Evolutionary conservation across 2,113 vertebrate species (phyloP).

Genomic region (Nibea albiflora): DNA sequence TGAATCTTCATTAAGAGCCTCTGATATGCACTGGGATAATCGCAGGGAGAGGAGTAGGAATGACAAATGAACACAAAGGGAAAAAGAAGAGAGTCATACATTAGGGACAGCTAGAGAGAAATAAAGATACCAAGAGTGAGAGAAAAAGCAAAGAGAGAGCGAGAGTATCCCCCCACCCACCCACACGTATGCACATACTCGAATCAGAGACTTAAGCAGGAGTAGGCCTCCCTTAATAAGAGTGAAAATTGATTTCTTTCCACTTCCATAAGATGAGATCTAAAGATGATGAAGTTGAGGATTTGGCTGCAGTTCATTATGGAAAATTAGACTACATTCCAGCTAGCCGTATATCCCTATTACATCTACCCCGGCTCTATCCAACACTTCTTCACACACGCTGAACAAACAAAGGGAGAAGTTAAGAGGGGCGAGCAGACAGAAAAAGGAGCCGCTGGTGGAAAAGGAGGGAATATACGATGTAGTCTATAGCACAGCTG

Average conservation of each 20-base stretch:
- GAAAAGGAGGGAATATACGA: constrained; percentile 10
- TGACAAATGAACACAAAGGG: constrained; percentile 82
- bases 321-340: constrained; percentile 75
- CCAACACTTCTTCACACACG: constrained; percentile 64
- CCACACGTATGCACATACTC: constrained; percentile 60
- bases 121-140: constrained; percentile 54
- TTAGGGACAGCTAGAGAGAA: constrained; percentile 72
- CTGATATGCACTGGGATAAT: constrained; percentile 85
- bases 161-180: constrained; percentile 37
- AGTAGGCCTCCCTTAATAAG: constrained; percentile 79
- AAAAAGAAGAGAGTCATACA: constrained; percentile 71
- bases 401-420: constrained; percentile 74
- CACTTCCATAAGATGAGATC: constrained; percentile 80
- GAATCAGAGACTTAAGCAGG: constrained; percentile 78
- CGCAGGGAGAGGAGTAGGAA: constrained; percentile 72
- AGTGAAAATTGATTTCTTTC: constrained; percentile 84
- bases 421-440: constrained; percentile 48
- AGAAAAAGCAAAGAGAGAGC: constrained; percentile 51
- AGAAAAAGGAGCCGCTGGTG: constrained; percentile 14
- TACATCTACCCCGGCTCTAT: constrained; percentile 71
- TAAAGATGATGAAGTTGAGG: constrained; percentile 82
- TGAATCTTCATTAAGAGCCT: constrained; percentile 88
- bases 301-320: constrained; percentile 78
- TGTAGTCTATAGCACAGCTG: constrained; percentile 44
- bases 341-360: constrained; percentile 67